Evolutionary conservation across 92 coral and sea anemone species (phyloP), one percentile per base, ranked within the genome.

Genomic region (Muricea muricata): DNA sequence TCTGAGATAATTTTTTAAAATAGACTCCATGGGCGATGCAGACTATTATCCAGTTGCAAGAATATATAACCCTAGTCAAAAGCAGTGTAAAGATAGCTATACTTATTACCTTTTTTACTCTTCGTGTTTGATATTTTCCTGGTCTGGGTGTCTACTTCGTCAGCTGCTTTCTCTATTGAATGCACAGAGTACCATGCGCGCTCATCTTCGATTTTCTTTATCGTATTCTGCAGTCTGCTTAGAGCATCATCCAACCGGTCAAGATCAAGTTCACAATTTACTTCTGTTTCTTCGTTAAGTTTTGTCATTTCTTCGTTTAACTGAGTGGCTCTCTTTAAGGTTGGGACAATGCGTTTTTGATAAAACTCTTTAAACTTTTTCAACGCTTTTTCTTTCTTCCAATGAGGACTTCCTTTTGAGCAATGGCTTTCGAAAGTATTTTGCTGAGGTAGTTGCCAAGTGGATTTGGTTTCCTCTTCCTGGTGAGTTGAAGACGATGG

Each of bases 321-420:
- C 56, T 60, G 13, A 28, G 55, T 54, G 30, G 71, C 82, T 69
- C 73, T 73, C 34, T 56, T 37, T 21, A 84, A 65, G n/a, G 63
- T 70, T 41, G 80, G 81, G 24, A 68, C 70, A 34, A 92, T 73
- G 0, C 70, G 54, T 12, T 17, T 40, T 26, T 18, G 56, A 35
- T 87, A 85, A 15, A 90, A 58, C 54, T 46, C 84, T 71, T 86
- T 87, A 73, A 84, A 92, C 24, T 26, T 18, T 15, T 68, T 69
- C 45, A 90, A 91, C 35, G 77, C 81, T n/a, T 68, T 72, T 55
- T 87, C 88, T 52, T 46, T 80, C 65, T 66, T 80, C 93, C 92
- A 90, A 65, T 92, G 93, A 14, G 84, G 48, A 57, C 82, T 77
- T 35, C 31, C 18, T 56, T 47, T 13, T 14, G 50, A 17, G 69